These are phyloP conservation scores for Tetropium fuscum DNA, from an alignment of 2,888 invertebrate genomes.

Conservation along the genomic window DNA sequence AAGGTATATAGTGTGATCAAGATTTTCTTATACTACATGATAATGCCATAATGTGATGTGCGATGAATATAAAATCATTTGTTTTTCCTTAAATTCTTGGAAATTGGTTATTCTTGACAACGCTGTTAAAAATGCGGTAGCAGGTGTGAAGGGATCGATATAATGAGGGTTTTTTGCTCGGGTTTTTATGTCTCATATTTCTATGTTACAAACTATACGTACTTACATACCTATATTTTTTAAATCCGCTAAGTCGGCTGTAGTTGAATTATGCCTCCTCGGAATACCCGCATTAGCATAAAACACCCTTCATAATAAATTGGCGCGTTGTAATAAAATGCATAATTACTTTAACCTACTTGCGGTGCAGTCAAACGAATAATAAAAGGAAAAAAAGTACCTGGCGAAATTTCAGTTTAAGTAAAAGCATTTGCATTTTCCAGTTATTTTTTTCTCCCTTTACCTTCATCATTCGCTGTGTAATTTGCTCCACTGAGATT, in stretches of 20 bases:
- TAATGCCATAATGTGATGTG: no score
- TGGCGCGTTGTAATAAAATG: slow-evolving; percentile 61
- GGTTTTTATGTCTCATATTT: no score
- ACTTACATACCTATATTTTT: no score
- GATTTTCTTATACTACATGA: no score
- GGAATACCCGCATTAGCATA: slow-evolving; percentile 55
- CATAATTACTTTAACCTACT: slow-evolving; percentile 63
- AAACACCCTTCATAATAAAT: slow-evolving; percentile 60
- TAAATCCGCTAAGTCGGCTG: slow-evolving; percentile 38
- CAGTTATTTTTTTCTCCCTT: slow-evolving; percentile 35
- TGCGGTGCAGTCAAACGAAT: slow-evolving; percentile 55
- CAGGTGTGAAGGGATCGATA: no score
- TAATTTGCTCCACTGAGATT: slow-evolving; percentile 45
- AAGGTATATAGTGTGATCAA: no score
- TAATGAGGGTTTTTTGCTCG: no score
- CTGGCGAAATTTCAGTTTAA: slow-evolving; percentile 55
- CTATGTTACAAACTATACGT: no score
- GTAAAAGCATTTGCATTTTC: slow-evolving; percentile 56
- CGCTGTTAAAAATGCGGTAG: no score
- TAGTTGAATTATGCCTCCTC: slow-evolving; percentile 56
- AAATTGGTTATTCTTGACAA: no score
- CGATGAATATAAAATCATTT: no score
- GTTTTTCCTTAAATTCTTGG: no score
- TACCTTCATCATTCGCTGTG: slow-evolving; percentile 39
- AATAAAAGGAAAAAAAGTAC: slow-evolving; percentile 60